Conservation (phyloP, 1,140 invertebrate species). For the Zaprionus nigranus region DNA sequence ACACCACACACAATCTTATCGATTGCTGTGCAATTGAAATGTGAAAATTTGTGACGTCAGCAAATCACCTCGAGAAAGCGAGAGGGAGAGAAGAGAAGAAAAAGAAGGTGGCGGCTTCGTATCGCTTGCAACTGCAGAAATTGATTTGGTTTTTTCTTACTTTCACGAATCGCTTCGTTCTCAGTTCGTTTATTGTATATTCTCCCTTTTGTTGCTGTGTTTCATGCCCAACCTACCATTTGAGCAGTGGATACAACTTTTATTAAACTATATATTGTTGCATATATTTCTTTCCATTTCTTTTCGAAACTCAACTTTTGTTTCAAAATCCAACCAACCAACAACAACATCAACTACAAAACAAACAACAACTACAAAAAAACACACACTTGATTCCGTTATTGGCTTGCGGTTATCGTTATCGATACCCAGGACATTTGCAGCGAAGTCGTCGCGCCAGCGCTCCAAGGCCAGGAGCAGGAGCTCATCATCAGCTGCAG, state of each 20-base stretch:
- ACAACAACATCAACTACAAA: conserved; percentile 39
- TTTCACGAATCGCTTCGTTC: conserved; percentile 59
- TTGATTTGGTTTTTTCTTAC: conserved; percentile 41
- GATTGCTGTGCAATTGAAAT: conserved; percentile 65
- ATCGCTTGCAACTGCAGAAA: conserved; percentile 37
- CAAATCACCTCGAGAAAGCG: conserved; percentile 30
- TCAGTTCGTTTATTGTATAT: conserved; percentile 56
- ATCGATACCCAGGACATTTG: conserved; percentile 66
- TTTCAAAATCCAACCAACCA: conserved; percentile 49
- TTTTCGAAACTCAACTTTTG: conserved; percentile 66
- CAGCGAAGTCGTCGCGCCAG: conserved; percentile 59
- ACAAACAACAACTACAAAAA: conserved; percentile 37
- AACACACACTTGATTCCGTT: conserved; percentile 32
- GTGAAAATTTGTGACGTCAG: conserved; percentile 49
- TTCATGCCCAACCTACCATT: conserved; percentile 9
- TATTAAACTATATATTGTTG: conserved; percentile 50
- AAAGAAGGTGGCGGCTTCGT: conserved; percentile 25
- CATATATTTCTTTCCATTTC: conserved; percentile 79
- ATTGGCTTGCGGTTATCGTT: conserved; percentile 9
- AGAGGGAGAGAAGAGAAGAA: neutral
- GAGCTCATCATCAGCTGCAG: conserved; percentile 74
- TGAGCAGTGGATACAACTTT: conserved; percentile 38
- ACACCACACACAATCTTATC: conserved; percentile 33
- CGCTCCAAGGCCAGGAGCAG: conserved; percentile 66
- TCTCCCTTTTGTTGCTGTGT: conserved; percentile 67